A percentile compares a stretch with the other conserved stretches of the same genome.
Evolutionary conservation across 2,888 invertebrate genomes (phyloP).

Genomic region (Andrena chrysosceles): DNA sequence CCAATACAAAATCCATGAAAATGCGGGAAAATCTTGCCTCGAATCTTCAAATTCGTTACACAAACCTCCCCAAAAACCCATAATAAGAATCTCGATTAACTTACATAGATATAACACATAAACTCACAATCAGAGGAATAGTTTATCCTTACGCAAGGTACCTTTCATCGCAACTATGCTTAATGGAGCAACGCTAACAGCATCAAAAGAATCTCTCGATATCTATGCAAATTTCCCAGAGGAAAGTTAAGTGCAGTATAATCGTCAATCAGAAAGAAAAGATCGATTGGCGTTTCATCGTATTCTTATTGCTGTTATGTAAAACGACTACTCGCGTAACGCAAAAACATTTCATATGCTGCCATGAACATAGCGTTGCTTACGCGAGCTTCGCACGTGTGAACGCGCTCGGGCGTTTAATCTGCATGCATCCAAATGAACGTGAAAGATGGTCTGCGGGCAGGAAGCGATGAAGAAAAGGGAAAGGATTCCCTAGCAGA

Average conservation of each 20-base stretch:
- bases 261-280: neutral
- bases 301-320: constrained; percentile 27
- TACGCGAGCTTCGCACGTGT: neutral
- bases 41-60: too few species aligned
- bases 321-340: constrained; percentile 20
- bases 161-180: neutral
- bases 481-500: constrained; percentile 61
- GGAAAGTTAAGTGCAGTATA: neutral
- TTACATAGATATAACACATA: too few species aligned
- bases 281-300: neutral
- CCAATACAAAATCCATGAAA: too few species aligned
- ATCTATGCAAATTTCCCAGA: neutral
- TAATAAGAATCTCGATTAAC: too few species aligned
- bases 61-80: too few species aligned
- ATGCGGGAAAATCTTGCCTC: too few species aligned
- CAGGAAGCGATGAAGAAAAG: constrained; percentile 65
- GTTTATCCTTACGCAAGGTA: neutral
- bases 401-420: constrained; percentile 42
- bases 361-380: neutral
- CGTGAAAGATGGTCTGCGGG: constrained; percentile 52
- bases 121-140: neutral
- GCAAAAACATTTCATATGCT: constrained; percentile 7
- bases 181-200: neutral
- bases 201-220: neutral
- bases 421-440: constrained; percentile 58